Base-by-base conservation (phyloP, 2,113 vertebrate species). In the Accipiter cooperii region DNA sequence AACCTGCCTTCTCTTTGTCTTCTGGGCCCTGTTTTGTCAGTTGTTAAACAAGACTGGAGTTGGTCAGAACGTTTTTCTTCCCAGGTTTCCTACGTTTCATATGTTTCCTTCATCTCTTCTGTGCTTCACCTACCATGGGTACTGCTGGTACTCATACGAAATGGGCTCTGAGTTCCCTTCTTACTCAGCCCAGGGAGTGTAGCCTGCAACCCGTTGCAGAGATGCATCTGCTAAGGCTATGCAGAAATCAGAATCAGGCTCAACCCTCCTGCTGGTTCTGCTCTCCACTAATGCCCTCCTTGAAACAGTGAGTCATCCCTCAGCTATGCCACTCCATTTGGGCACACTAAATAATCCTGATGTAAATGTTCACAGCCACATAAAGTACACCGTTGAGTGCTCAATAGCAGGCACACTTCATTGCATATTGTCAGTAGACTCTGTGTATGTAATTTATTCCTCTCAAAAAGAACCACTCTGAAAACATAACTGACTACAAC, bases 321-420 rank as follows among this genome's bases (percentile, higher is more conserved):
- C 76, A 82, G 75, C 42, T 74, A 44, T 8, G 34, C 25, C 26
- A 83, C 77, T 97, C 77, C 71, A 76, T 90, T 96, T 96, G 71
- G 54, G 74, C 60, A 80, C 49, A 44, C 3, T 77, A 94, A 96
- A 93, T 86, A 95, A 94, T 77, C 78, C 90, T 89, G 82, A 75
- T 92, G 78, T 90, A 94, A 95, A 92, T 95, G 83, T 93, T 95
- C 66, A 31, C 29, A 96, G 58, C 8, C 71, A 92, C 70, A 84
- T 44, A 77, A 92, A 94, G 81, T 84, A 58, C 38, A 75, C n/a
- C 8, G 0, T 2, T 38, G 75, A 96, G 70, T 58, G 46, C 44
- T 93, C 64, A 93, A 31, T 12, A 78, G 52, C 65, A 90, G 75
- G 70, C 24, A 29, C 42, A 73, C 49, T 83, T 96, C 88, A 87